Evolutionary conservation across 2,888 invertebrate species (phyloP), one percentile per base, ranked within the genome.

Genomic region (Hemicrepidius hirtus): DNA sequence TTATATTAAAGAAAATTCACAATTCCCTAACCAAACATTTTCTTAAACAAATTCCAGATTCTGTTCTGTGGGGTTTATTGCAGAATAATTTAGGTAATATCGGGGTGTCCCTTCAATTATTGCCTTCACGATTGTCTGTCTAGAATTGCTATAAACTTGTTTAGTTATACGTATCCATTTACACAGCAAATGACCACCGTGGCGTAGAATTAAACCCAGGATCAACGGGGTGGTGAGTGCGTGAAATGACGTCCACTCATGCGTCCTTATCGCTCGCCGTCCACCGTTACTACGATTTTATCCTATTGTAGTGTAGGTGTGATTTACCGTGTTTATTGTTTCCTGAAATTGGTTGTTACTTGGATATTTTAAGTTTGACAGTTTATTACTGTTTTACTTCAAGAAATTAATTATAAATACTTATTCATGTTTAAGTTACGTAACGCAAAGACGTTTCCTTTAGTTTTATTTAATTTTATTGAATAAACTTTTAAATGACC

Each of bases 171-270:
- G 41, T 41, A 41, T 59, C 35, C 60, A 41, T 41, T 60, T 60
- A 60, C 16, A 60, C 13, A 63, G 46, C 63, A 63, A 57, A 44
- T 46, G 63, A 60, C 32, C 63, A 63, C 13, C 49, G 46, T 49
- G 46, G 32, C 46, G 32, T 63, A 63, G 63, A 63, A 62, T 62
- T 62, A 62, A 60, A 55, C 55, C 55, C 55, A 24, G 57, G 44
- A 64, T 70, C 41, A 46, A 40, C 64, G 64, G 24, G 37, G 71
- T 35, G 66, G 62, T 32, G n/a, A 50, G 67, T 67, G 71, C 71
- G 67, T 67, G 71, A 67, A 71, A 71, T 71, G 57, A 60, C 53
- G 59, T 66, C 53, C 67, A 67, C 50, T 71, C 67, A 62, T 62
- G 67, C 67, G 71, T 71, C 28, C 66, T 65, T 57, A 66, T 65